A percentile compares a stretch with the other conserved stretches of the same genome.
These are phyloP conservation scores for Limenitis camilla DNA, from an alignment of 2,888 invertebrate species.

Conservation along the genomic window DNA sequence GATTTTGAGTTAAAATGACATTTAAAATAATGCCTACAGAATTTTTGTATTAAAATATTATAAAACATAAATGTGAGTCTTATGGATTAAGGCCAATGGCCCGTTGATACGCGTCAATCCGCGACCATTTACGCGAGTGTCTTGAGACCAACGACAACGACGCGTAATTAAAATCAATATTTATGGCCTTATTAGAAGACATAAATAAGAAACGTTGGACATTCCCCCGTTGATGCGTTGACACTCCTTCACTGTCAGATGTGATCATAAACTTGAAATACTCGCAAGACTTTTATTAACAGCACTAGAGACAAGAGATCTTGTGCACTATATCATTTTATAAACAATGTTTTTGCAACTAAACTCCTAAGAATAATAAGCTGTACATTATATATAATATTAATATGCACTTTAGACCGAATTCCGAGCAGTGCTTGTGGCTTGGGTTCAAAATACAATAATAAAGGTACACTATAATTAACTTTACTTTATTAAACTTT, in stretches of 20 bases:
- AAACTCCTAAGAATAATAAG: no score
- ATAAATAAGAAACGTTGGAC: constrained; percentile 27
- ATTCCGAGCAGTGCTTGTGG: no score
- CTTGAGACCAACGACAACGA: constrained; percentile 34
- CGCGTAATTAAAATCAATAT: constrained; percentile 55
- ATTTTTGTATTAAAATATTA: no score
- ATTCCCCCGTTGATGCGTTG: constrained; percentile 27
- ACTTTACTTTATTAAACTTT: no score
- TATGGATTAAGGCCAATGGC: constrained; percentile 22
- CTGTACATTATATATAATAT: no score
- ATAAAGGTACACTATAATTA: no score
- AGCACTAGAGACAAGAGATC: constrained; percentile 28
- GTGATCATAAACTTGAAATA: constrained; percentile 42
- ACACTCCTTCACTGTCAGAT: constrained; percentile 22
- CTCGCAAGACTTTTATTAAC: constrained; percentile 36
- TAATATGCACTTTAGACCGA: no score
- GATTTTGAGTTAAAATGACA: no score
- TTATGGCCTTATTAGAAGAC: constrained; percentile 37
- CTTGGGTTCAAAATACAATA: no score
- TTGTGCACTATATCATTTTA: constrained; percentile 2
- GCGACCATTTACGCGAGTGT: constrained; percentile 37
- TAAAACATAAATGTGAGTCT: constrained; percentile 24
- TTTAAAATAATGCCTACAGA: no score
- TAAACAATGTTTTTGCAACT: not conserved
- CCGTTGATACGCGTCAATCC: constrained; percentile 33